These are phyloP conservation scores for Erinaceus europaeus DNA, from an alignment of 2,113 vertebrate genomes.

Conservation along the genomic window DNA sequence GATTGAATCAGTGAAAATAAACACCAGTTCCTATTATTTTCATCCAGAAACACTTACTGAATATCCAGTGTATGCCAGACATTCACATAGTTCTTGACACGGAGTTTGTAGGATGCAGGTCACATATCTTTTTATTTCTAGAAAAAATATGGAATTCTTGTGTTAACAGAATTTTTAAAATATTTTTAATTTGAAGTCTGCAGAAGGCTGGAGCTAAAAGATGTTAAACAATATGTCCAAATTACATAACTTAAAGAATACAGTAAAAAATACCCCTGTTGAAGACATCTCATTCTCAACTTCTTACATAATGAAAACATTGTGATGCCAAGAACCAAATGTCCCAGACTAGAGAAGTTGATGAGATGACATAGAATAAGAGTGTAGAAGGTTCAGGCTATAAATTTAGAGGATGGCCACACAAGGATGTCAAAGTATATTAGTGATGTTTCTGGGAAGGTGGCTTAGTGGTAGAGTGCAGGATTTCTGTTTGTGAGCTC, in stretches of 20 bases:
- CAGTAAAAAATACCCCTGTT: background rate
- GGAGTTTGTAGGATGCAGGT: background rate
- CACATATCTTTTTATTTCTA: background rate
- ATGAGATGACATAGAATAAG: background rate
- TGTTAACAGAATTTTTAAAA: background rate
- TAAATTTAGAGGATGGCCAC: background rate
- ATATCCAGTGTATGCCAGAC: background rate
- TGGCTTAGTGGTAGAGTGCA: too few relatives aligned
- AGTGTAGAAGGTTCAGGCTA: background rate
- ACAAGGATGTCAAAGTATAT: too few relatives aligned
- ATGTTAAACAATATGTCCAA: background rate
- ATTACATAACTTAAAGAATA: conserved; percentile 9
- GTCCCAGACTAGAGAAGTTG: too few relatives aligned
- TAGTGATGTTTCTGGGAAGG: too few relatives aligned
- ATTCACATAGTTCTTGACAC: background rate
- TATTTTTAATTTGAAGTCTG: background rate
- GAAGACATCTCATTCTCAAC: background rate
- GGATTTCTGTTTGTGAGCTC: too few relatives aligned
- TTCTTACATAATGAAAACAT: background rate
- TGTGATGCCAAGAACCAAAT: too few relatives aligned
- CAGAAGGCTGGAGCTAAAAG: conserved; percentile 22
- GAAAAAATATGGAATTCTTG: background rate
- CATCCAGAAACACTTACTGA: background rate
- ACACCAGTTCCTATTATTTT: conserved; percentile 14
- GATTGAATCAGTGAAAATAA: background rate